A percentile compares a stretch with the other conserved stretches of the same genome.
These are phyloP conservation scores for Notocelia uddmanniana DNA, from an alignment of 2,888 invertebrate genomes.

Conservation along the genomic window DNA sequence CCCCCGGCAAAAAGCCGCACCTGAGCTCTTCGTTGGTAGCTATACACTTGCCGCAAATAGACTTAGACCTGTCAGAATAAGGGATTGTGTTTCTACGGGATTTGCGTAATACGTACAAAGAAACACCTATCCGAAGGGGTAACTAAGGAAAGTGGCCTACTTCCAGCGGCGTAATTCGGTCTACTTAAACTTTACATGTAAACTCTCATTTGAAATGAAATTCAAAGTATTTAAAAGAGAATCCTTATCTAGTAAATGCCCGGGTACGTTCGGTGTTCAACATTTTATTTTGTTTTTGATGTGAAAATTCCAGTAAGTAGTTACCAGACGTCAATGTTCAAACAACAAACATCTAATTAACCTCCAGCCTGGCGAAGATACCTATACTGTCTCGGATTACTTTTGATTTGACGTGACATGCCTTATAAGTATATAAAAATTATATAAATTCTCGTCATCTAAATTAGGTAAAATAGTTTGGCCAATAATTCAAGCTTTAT, in stretches of 20 bases:
- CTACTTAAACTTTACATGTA: background rate
- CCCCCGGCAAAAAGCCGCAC: slow-evolving; percentile 52
- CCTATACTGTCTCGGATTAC: background rate
- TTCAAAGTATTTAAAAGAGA: slow-evolving; percentile 10
- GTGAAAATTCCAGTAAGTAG: background rate
- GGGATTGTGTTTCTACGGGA: slow-evolving; percentile 35
- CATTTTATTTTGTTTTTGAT: slow-evolving; percentile 6
- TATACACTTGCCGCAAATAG: slow-evolving; percentile 41
- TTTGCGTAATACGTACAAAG: slow-evolving; percentile 40
- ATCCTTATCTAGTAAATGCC: slow-evolving; percentile 6
- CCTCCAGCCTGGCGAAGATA: background rate
- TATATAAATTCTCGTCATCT: background rate
- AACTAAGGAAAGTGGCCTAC: background rate
- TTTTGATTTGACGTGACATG: background rate
- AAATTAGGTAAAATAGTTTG: background rate
- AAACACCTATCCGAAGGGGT: slow-evolving; percentile 19
- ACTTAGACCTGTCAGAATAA: slow-evolving; percentile 43
- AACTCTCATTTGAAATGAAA: slow-evolving; percentile 12
- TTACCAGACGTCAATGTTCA: background rate
- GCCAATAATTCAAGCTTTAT: background rate
- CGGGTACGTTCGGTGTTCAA: background rate
- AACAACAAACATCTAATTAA: background rate
- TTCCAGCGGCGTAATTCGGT: background rate
- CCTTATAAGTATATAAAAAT: background rate
- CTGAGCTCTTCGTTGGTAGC: slow-evolving; percentile 48